phyloP scores from a whole-genome alignment of 37 sponge, comb jelly and placozoan genomes.

The Axinella damicornis region DNA sequence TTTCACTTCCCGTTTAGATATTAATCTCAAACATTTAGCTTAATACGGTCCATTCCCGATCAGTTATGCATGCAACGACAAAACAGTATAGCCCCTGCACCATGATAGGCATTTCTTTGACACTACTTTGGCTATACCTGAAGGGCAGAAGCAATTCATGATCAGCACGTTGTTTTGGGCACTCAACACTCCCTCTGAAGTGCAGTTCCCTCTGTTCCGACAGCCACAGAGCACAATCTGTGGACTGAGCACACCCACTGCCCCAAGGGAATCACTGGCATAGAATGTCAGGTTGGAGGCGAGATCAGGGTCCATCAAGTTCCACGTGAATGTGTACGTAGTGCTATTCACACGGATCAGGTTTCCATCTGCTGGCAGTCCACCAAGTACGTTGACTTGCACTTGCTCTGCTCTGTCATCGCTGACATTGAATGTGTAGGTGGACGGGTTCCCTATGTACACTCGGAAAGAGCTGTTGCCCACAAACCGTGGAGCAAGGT shows the following conservation, averaged over 20 bases:
- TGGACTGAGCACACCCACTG: not conserved
- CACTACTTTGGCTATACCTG: too few relatives aligned
- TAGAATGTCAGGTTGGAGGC: not conserved
- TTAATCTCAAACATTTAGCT: too few relatives aligned
- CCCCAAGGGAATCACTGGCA: conserved; percentile 10
- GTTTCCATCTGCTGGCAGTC: not conserved
- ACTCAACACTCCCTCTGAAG: conserved; percentile 1
- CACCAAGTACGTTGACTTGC: too few relatives aligned
- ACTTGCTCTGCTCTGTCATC: not conserved
- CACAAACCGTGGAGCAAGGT: conserved; percentile 59
- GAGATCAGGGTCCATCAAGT: not conserved
- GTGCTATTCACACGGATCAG: not conserved
- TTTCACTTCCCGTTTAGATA: too few relatives aligned
- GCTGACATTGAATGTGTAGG: conserved; percentile 50
- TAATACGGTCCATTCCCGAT: too few relatives aligned
- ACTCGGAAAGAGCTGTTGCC: conserved; percentile 35
- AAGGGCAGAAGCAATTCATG: conserved; percentile 12
- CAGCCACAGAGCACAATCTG: conserved; percentile 37
- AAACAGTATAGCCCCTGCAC: too few relatives aligned
- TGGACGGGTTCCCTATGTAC: not conserved
- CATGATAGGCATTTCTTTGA: too few relatives aligned
- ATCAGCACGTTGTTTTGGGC: not conserved
- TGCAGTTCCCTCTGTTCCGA: conserved; percentile 47
- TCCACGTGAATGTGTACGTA: conserved; percentile 37
- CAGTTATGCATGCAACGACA: too few relatives aligned